Evolutionary conservation across 2,888 invertebrate species (phyloP).

Genomic region (Steinernema carpocapsae): DNA sequence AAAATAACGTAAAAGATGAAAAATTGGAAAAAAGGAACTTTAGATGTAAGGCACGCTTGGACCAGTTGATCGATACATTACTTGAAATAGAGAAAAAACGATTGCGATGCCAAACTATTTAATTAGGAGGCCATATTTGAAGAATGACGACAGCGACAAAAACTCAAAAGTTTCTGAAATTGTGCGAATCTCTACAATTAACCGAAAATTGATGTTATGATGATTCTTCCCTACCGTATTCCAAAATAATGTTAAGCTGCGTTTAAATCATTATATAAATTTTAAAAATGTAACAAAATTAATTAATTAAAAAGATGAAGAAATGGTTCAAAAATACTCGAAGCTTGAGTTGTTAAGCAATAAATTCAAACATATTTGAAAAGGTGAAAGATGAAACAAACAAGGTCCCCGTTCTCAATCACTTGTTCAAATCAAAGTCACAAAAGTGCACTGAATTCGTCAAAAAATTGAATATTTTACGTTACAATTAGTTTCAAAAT

Average conservation of each 20-base stretch:
- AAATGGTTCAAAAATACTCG: constrained; percentile 27
- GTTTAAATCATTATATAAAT: neutral
- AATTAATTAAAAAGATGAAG: neutral
- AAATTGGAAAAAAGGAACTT: too few species aligned
- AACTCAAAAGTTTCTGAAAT: neutral
- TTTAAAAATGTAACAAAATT: neutral
- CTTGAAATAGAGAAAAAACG: neutral
- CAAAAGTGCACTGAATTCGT: too few species aligned
- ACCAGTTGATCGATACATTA: neutral
- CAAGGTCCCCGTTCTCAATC: too few species aligned
- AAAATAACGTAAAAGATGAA: too few species aligned
- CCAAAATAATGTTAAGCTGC: neutral
- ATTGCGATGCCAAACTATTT: neutral
- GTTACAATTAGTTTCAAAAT: too few species aligned
- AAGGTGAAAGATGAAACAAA: too few species aligned
- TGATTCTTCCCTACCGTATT: neutral
- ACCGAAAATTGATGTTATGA: neutral
- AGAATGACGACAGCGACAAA: neutral
- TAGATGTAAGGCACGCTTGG: neutral
- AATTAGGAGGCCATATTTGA: neutral
- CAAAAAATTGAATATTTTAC: too few species aligned
- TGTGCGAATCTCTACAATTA: neutral
- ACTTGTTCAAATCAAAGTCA: neutral
- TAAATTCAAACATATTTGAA: neutral
- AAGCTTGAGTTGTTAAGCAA: constrained; percentile 3